A percentile compares a stretch with the other conserved stretches of the same genome.
These are phyloP conservation scores for Sorex fumeus DNA, from an alignment of 2,113 vertebrate genomes.

Conservation along the genomic window DNA sequence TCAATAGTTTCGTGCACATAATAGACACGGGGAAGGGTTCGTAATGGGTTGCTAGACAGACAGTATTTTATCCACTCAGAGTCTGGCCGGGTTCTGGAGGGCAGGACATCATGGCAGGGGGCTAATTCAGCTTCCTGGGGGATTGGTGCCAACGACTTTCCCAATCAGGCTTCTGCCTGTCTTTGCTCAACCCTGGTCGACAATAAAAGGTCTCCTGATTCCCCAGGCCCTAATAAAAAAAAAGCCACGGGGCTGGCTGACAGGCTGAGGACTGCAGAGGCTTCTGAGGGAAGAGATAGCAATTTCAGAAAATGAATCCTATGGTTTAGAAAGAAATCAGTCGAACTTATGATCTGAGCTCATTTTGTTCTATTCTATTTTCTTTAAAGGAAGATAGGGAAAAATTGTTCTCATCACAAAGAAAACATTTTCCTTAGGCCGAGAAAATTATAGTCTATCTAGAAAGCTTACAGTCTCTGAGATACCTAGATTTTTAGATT, in stretches of 20 bases:
- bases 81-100: neutral
- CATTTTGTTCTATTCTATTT: conserved; percentile 62
- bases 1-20: conserved; percentile 3
- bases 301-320: conserved; percentile 72
- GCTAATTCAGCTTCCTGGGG: neutral
- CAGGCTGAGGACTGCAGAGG: neutral
- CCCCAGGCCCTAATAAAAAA: conserved; percentile 12
- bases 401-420: conserved; percentile 44
- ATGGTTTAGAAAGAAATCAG: conserved; percentile 68
- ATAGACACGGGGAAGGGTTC: neutral
- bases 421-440: conserved; percentile 46
- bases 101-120: neutral
- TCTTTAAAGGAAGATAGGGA: neutral
- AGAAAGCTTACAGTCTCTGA: conserved; percentile 36
- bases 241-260: conserved; percentile 17
- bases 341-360: conserved; percentile 36
- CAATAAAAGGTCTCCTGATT: conserved; percentile 44
- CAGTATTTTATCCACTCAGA: neutral
- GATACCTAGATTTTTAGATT: conserved; percentile 45
- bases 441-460: conserved; percentile 1
- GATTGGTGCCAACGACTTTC: neutral
- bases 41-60: neutral
- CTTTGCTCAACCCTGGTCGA: neutral
- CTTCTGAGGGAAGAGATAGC: conserved; percentile 56
- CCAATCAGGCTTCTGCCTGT: neutral